These are phyloP conservation scores for Urocynchramus pylzowi DNA, from an alignment of 2,113 vertebrate species.

Conservation along the genomic window DNA sequence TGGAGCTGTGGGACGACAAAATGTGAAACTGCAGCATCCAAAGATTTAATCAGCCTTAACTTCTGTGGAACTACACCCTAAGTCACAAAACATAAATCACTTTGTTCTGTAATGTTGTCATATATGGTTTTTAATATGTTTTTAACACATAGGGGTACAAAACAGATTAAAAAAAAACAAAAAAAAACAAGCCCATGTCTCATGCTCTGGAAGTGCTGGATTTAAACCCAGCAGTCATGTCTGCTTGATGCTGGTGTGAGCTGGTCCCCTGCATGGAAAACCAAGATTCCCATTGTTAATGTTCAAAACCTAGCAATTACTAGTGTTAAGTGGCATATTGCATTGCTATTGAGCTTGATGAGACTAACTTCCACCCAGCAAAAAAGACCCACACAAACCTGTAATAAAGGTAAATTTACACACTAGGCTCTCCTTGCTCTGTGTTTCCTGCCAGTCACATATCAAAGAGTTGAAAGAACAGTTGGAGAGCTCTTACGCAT, in stretches of 20 bases:
- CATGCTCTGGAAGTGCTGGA: not conserved
- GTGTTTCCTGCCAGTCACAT: not conserved
- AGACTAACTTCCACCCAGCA: not conserved
- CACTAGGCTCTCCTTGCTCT: not conserved
- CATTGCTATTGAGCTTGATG: not conserved
- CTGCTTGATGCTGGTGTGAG: not conserved
- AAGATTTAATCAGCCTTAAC: not conserved
- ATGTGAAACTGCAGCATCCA: not conserved
- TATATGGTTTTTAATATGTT: not conserved
- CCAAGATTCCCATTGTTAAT: not conserved
- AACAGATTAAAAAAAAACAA: not conserved
- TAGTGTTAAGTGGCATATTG: not conserved
- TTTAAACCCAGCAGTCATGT: not conserved
- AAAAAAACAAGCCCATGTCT: not conserved
- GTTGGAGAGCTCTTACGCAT: not conserved
- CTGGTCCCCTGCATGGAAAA: not conserved
- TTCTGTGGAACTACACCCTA: not conserved
- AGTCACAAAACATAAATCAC: not conserved
- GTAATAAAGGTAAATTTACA: not conserved
- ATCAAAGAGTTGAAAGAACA: not conserved
- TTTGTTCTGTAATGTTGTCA: not conserved
- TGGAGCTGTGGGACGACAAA: not conserved
- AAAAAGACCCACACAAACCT: not conserved
- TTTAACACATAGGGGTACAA: not conserved
- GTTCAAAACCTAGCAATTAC: not conserved